Conservation (phyloP, 2,113 vertebrate species). For the Oophaga pumilio region DNA sequence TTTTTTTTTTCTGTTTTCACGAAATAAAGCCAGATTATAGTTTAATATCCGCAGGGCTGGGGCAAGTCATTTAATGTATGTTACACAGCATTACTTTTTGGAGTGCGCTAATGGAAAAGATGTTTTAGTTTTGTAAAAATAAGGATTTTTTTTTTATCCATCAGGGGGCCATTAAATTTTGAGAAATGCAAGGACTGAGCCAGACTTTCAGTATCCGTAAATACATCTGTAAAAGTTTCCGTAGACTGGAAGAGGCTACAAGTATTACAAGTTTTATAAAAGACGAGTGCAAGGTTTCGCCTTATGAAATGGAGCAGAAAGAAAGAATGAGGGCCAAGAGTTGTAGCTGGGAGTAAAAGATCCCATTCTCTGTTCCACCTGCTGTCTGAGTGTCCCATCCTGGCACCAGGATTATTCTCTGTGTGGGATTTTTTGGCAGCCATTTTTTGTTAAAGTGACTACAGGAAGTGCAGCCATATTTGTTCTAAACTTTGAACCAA, state of each 20-base stretch:
- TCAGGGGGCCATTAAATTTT: background rate
- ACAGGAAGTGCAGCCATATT: background rate
- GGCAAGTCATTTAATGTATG: background rate
- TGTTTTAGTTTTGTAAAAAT: background rate
- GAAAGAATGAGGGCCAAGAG: background rate
- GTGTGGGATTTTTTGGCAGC: too few species aligned
- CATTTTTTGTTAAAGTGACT: background rate
- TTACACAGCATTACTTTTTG: background rate
- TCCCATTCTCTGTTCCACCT: background rate
- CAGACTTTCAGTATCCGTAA: background rate
- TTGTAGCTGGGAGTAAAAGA: background rate
- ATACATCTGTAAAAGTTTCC: background rate
- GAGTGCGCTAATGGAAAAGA: constrained; percentile 27
- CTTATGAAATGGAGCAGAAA: background rate
- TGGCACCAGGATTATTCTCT: background rate
- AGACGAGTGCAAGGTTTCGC: background rate
- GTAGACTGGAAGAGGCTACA: background rate
- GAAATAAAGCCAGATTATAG: constrained; percentile 25
- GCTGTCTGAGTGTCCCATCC: background rate
- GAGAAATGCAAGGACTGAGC: background rate
- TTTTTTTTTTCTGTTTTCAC: background rate
- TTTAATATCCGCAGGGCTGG: constrained; percentile 3
- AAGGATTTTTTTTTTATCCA: background rate
- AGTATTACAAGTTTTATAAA: background rate
- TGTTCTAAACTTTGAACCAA: background rate